These are phyloP conservation scores for Meloidogyne floridensis DNA, from an alignment of 1,140 invertebrate species.

Conservation along the genomic window DNA sequence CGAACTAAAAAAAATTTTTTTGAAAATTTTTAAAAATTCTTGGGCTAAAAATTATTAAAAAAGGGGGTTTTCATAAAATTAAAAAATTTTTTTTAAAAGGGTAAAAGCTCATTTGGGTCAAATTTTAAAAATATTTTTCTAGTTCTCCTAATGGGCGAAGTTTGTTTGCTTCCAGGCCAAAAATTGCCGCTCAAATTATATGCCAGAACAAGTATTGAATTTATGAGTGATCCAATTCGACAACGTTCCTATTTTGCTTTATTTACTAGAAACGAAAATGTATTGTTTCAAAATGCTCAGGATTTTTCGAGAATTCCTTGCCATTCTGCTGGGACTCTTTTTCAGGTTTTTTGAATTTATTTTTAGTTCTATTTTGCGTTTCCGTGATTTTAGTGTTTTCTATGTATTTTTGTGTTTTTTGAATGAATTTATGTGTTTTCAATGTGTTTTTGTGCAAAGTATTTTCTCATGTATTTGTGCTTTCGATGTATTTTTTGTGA, in stretches of 20 bases:
- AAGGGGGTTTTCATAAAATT: not conserved
- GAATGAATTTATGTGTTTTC: too few species aligned
- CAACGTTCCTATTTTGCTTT: slow-evolving; percentile 19
- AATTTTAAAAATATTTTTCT: not conserved
- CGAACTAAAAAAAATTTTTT: not conserved
- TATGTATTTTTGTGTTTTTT: too few species aligned
- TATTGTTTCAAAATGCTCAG: slow-evolving; percentile 11
- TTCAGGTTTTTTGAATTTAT: slow-evolving; percentile 26
- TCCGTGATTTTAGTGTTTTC: too few species aligned
- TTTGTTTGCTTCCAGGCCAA: slow-evolving; percentile 21
- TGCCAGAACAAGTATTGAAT: not conserved
- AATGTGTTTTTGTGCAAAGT: too few species aligned
- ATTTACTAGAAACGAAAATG: not conserved
- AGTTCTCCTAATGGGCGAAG: slow-evolving; percentile 17
- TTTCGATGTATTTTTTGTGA: too few species aligned
- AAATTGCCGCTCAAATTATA: slow-evolving; percentile 22
- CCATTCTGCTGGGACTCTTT: slow-evolving; percentile 20
- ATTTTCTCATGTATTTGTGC: too few species aligned
- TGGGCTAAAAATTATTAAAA: not conserved
- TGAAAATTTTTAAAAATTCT: too few species aligned
- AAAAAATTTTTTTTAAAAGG: not conserved
- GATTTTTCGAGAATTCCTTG: slow-evolving; percentile 15
- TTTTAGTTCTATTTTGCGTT: not conserved
- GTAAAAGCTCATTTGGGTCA: too few species aligned
- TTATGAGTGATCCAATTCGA: slow-evolving; percentile 12